Conservation (phyloP, 1,140 invertebrate species). For the Cyrtorhinus lividipennis region DNA sequence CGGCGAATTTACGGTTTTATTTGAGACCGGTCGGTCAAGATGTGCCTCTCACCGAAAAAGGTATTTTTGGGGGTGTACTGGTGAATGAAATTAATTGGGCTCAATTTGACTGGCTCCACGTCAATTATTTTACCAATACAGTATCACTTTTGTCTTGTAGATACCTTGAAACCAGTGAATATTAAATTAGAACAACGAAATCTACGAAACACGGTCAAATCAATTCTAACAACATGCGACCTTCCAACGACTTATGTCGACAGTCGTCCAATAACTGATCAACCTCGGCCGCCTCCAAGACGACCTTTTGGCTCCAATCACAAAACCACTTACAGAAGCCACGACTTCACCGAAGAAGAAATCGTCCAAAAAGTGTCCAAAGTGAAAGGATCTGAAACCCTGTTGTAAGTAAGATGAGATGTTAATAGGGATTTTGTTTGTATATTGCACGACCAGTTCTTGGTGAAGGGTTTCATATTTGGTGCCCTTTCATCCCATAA, state of each 20-base stretch:
- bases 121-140: constrained; percentile 6
- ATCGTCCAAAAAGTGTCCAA: constrained; percentile 12
- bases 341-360: background rate
- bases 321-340: constrained; percentile 26
- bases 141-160: constrained; percentile 24
- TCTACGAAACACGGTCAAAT: constrained; percentile 55
- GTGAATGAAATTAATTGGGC: background rate
- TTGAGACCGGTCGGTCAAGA: constrained; percentile 26
- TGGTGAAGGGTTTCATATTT: too few relatives aligned
- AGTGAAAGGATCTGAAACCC: constrained; percentile 3
- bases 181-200: constrained; percentile 51
- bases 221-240: constrained; percentile 63
- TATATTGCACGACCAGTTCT: background rate
- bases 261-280: constrained; percentile 35
- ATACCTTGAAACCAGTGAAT: constrained; percentile 53
- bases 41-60: constrained; percentile 9
- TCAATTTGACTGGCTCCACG: background rate
- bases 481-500: too few relatives aligned
- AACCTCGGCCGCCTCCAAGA: constrained; percentile 21
- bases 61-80: background rate
- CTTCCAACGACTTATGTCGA: constrained; percentile 71
- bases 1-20: constrained; percentile 57
- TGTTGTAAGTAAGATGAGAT: constrained; percentile 1
- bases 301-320: too few relatives aligned
- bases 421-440: background rate